Base-by-base conservation (phyloP, 2,113 vertebrate genomes). In the Ammodytes dubius region DNA sequence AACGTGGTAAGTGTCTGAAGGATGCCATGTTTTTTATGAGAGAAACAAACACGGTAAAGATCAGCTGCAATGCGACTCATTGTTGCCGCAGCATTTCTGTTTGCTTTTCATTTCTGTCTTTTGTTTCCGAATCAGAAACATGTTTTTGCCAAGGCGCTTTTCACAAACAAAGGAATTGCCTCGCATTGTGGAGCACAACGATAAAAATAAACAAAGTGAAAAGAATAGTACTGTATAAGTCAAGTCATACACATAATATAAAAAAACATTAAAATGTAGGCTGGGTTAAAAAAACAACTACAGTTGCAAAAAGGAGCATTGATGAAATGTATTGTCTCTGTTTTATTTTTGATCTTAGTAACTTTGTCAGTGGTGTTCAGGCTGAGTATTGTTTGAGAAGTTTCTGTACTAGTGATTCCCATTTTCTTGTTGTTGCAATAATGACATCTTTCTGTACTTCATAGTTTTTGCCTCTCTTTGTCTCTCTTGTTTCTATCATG, bases 11-110 rank as follows among this genome's bases (percentile, higher is more conserved):
- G 63, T n/a, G 11, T 78, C 13, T 74, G 59, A 40, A 43, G 53
- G 69, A 57, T 35, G 56, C 52, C 50, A 5, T 60, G 70, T 66
- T 40, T 45, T 12, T 54, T 3, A 4, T 8, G 54, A 76, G 54
- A 68, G 42, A 46, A 40, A 60, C 19, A 78, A 64, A 53, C 49
- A 63, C 72, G 15, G 14, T 17, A 37, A 1, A 14, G 42, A 71
- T 71, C 35, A 66, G 39, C 46, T 74, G 70, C 75, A 70, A 65
- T 40, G 66, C 13, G 14, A 11, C 58, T 79, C 45, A 35, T 43
- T 37, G 35, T 52, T 52, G 5, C 54, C 40, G 56, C 39, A 66
- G 57, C 27, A 68, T 70, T 42, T 42, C 15, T 47, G 56, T 56
- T 69, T 57, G 43, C 50, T 49, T 65, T 57, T n/a, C 1, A 4